phyloP scores from a whole-genome alignment of 2,113 vertebrate species.

The Antennarius striatus region DNA sequence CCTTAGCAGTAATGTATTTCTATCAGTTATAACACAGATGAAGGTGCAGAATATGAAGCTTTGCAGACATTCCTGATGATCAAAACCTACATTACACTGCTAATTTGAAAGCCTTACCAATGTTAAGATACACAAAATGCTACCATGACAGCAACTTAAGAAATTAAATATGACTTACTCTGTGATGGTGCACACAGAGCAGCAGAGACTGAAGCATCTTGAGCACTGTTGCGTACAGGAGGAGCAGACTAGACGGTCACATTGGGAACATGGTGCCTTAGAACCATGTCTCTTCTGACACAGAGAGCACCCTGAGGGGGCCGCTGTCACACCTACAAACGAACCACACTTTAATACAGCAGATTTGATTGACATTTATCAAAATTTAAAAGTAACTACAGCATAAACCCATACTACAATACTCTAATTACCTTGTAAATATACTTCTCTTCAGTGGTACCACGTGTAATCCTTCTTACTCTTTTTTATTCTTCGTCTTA shows the following conservation, averaged over 20 bases:
- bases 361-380: not conserved
- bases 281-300: conserved; percentile 68
- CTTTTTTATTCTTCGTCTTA: no score
- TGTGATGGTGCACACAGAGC: conserved; percentile 77
- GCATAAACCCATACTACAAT: no score
- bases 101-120: not conserved
- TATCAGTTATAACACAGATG: no score
- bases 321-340: conserved; percentile 43
- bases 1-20: no score
- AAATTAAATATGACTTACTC: conserved; percentile 68
- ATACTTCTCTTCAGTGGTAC: no score
- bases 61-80: no score
- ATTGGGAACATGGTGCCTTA: conserved; percentile 70
- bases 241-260: conserved; percentile 73
- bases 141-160: no score
- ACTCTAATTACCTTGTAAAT: no score
- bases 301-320: conserved; percentile 68
- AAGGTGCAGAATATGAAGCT: no score
- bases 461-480: no score
- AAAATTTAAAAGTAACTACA: not conserved
- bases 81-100: no score
- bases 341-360: not conserved
- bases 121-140: not conserved
- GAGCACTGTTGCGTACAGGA: conserved; percentile 75
- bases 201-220: conserved; percentile 73